Conservation (phyloP, 37 sponge, comb jelly and placozoan species). For the Dysidea cf. avara region DNA sequence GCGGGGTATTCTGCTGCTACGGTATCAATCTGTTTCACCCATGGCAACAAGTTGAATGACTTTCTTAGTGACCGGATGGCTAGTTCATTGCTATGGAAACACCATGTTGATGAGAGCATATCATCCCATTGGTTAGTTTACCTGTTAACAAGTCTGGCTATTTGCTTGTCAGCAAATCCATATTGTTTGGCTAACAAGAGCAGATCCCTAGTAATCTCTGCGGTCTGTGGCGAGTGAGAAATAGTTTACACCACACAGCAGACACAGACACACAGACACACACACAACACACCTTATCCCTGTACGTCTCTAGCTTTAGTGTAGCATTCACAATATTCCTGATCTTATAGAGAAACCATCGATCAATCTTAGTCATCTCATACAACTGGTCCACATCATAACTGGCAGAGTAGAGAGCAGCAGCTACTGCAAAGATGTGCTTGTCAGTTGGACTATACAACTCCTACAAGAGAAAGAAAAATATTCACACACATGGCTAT, state of each 20-base stretch:
- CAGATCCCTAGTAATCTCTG: conserved; percentile 11
- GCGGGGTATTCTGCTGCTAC: conserved; percentile 98
- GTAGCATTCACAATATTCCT: conserved; percentile 76
- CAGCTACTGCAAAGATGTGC: conserved; percentile 89
- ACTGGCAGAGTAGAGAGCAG: conserved; percentile 66
- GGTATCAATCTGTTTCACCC: conserved; percentile 97
- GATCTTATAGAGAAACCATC: conserved; percentile 93
- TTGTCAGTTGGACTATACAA: conserved; percentile 90
- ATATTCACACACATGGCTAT: not conserved
- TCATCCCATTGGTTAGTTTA: no score
- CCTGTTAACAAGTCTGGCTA: conserved; percentile 75
- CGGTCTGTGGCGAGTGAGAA: not conserved
- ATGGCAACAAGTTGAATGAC: conserved; percentile 63
- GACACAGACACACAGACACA: not conserved
- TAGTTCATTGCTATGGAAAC: conserved; percentile 51
- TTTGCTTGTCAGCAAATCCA: conserved; percentile 95
- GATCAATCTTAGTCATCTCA: conserved; percentile 87
- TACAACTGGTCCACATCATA: conserved; percentile 77
- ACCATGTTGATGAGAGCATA: no score
- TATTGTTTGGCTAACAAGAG: conserved; percentile 85
- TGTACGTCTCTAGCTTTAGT: conserved; percentile 24
- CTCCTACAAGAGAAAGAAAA: no score
- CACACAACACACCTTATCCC: conserved; percentile 62
- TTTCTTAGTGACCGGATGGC: conserved; percentile 75
- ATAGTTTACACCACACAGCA: not conserved